A percentile compares a stretch with the other conserved stretches of the same genome.
phyloP scores from a whole-genome alignment of 2,797 vertebrate genomes.

The Rhynchotus rufescens region DNA sequence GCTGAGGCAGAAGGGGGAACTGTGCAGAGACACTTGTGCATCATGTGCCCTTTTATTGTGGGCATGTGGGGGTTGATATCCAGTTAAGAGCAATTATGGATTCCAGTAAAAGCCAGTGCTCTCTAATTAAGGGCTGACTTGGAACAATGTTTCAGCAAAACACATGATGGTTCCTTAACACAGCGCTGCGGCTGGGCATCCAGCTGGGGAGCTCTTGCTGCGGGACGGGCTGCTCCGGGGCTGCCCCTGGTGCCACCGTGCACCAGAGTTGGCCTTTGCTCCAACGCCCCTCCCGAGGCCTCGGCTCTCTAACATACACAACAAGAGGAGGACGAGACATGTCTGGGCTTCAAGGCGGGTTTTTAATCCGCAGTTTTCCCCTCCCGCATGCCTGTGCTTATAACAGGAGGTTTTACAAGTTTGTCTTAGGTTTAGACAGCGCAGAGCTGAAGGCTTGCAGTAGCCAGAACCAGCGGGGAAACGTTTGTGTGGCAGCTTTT shows the following conservation, averaged over 20 bases:
- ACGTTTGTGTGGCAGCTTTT: neutral
- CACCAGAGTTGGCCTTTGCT: conserved; percentile 15
- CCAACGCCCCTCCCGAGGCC: neutral
- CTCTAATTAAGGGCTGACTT: neutral
- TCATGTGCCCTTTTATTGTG: neutral
- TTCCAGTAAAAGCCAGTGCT: neutral
- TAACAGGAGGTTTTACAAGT: neutral
- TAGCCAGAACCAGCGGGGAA: neutral
- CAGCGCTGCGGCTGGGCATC: neutral
- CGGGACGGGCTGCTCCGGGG: too few species aligned
- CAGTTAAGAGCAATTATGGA: neutral
- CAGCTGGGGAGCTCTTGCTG: too few species aligned
- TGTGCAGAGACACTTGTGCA: neutral
- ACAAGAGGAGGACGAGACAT: neutral
- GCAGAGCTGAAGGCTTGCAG: neutral
- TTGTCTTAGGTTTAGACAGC: neutral
- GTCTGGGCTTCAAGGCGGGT: neutral
- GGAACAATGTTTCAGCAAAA: neutral
- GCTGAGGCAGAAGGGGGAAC: neutral
- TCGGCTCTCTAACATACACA: neutral
- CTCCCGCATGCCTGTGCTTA: accelerated
- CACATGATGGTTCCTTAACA: neutral
- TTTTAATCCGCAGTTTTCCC: neutral
- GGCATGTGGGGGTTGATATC: neutral
- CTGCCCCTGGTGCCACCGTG: too few species aligned